Base-by-base conservation (phyloP, 2,113 vertebrate genomes). In the Gobio gobio region DNA sequence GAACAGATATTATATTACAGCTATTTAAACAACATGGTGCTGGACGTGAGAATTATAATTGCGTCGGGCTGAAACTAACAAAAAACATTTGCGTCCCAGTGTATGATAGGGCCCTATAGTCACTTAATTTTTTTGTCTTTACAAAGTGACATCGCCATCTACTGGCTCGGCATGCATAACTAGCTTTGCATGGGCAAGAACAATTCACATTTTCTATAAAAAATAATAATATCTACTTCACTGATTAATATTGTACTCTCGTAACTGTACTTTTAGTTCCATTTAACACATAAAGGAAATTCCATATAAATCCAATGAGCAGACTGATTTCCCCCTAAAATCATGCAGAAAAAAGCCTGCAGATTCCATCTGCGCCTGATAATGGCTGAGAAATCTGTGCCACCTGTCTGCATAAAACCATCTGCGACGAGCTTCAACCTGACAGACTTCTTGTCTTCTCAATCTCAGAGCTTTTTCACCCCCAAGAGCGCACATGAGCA, bases 361-460 rank as follows among this genome's bases (percentile, higher is more conserved):
- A 43, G 10, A 43, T 72, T 43, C 54, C 18, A 43, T 72, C 8
- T 68, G 43, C 8, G 18, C 54, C 54, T 56, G 54, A 56, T 81
- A 18, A 54, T 68, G 24, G 16, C 24, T 70, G 76, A 59, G 13
- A 76, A 84, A 87, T 89, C 84, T 79, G 82, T 83, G 84, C 88
- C 89, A 91, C 64, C 79, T 91, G 83, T 90, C 86, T 43, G 26
- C 51, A 90, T 88, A 33, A 78, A 84, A 90, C 87, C 90, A 89
- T 92, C 89, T 91, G 86, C 91, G 89, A 90, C 89, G 84, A 87
- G 92, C 89, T 87, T 79, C 81, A 90, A 88, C 91, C 89, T 92
- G 92, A 93, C 82, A 87, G 89, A 91, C 88, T 90, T 59, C 87
- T 89, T 88, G 85, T 89, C 89, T 89, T 87, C 83, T 74, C 79